Percentiles rank a stretch among this genome's conserved stretches.
phyloP scores from a whole-genome alignment of 2,113 vertebrate species.

The Hydrolagus affinis region DNA sequence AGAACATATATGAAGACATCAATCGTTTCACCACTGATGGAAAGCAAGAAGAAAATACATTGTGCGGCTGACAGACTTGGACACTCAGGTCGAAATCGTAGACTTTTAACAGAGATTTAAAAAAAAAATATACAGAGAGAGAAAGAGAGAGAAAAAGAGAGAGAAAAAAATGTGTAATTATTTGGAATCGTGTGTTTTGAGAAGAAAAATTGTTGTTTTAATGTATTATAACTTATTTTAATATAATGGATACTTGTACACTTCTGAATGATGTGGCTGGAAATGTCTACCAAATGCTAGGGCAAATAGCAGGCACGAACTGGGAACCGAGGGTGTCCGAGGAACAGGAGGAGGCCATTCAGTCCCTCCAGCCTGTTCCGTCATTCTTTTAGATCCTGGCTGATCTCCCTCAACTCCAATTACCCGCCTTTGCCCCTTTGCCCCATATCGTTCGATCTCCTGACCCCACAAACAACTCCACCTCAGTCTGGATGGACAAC shows the following conservation, averaged over 20 bases:
- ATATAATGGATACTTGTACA: slow-evolving; percentile 23
- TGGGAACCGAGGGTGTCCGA: no score
- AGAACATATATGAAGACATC: no score
- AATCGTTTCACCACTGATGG: background rate
- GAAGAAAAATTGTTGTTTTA: background rate
- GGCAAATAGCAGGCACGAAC: background rate
- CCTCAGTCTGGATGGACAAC: no score
- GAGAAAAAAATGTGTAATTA: background rate
- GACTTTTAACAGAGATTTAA: background rate
- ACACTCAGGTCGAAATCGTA: background rate
- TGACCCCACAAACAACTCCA: no score
- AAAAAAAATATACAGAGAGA: background rate
- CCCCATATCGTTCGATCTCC: no score
- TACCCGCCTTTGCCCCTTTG: no score
- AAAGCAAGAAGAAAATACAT: background rate
- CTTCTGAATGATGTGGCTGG: background rate
- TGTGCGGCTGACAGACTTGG: background rate
- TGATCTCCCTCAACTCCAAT: no score
- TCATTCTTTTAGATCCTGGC: no score
- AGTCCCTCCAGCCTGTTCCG: no score
- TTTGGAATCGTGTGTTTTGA: slow-evolving; percentile 13
- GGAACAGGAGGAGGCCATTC: no score
- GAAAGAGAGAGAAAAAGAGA: background rate
- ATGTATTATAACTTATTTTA: slow-evolving; percentile 32
- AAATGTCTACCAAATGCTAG: background rate